Base-by-base conservation (phyloP, 2,113 vertebrate genomes). In the Nothobranchius kuhntae region DNA sequence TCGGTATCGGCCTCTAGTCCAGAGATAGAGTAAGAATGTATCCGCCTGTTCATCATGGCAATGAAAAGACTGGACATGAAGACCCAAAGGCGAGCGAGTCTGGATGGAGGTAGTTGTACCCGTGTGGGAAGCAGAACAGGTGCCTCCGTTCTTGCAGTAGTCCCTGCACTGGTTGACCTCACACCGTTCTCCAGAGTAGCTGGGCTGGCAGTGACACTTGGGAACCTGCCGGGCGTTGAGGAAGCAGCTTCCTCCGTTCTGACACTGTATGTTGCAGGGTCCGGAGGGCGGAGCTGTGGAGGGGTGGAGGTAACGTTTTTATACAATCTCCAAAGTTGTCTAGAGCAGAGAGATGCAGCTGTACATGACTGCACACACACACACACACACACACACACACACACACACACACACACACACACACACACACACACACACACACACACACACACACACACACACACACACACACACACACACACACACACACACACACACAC, bases 171-270 rank as follows among this genome's bases (percentile, higher is more conserved):
- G 95, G 91, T 98, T 95, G 30, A 95, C 85, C 88, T 99, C 96
- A 68, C 96, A 98, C 77, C 91, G 93, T 66, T 97, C 95, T 0
- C 96, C 96, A 0, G 90, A 92, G 91, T 96, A 99, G 78, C 95
- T 96, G 3, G 96, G 95, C 44, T 96, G 96, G 81, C 97, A 99
- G 64, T 95, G 95, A 84, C 97, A 99, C 87, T 99, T 99, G 73
- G 96, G 94, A 81, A 97, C 95, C 50, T 94, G 93, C 57, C 93
- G 94, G 11, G 95, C 94, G 0, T 98, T 99, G 15, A 98, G 92
- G 93, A 96, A 97, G 88, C 97, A 99, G 89, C 93, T 96, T 13
- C 97, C 97, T 0, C 97, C 96, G 0, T 98, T 95, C 75, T 94
- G 93, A 86, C 97, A 98, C 75, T 92, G 93, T 54, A 96, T 81